Base-by-base conservation (phyloP, 2,888 invertebrate species). In the Drosophila emarginata region DNA sequence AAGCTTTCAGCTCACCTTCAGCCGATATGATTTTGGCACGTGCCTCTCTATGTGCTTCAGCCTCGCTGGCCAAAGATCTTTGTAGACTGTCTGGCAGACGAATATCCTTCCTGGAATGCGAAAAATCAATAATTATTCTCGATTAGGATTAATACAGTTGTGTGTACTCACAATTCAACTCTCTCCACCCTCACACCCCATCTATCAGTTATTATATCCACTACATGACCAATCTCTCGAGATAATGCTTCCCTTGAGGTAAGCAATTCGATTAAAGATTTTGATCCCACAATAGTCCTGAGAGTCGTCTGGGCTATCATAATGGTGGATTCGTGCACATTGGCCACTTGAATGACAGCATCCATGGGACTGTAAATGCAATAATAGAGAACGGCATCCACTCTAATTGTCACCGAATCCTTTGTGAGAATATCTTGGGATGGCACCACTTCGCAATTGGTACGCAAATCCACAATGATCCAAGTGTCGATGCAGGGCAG, bases 171-270 rank as follows among this genome's bases (percentile, higher is more conserved):
- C 97, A 98, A 96, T 93, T 97, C 98, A 14, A 98, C 97, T 75
- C 98, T 93, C 91, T 98, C 97, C 14, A 97, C 96, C 91, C 96
- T 96, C 26, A 97, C 96, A 7, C 97, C 97, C 97, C 97, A 97
- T 0, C 96, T 96, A 79, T 96, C 96, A 0, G 97, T 97, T 12
- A 96, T 96, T 67, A 95, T 95, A 85, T 97, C 97, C 74, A 97
- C 92, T 67, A 95, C 94, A n/a, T 93, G 92, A 89, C 96, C 96
- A 96, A 98, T 97, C 78, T 95, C 95, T 82, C 95, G 94, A 32
- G 97, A 96, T 77, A 98, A 96, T 12, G 95, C 94, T 89, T 98
- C 97, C 63, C 98, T 93, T 88, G 98, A 97, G 0, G 96, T 95
- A n/a, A 98, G 93, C 64, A 99, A 94, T 91, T 98, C 98, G 5